These are phyloP conservation scores for Rhadinocentrus ornatus DNA, from an alignment of 2,797 vertebrate genomes.

Conservation along the genomic window DNA sequence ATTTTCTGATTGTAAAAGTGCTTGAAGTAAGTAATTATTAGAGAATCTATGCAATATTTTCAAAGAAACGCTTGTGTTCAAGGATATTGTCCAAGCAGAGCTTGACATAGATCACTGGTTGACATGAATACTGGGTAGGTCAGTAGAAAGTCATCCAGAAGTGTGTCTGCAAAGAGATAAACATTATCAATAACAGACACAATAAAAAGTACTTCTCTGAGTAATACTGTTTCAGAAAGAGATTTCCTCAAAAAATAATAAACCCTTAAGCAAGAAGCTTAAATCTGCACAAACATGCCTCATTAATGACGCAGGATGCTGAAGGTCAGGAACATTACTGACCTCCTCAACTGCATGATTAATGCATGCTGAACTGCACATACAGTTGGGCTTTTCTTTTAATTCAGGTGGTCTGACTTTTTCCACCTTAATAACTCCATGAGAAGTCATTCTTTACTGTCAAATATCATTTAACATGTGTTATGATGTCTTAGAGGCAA, in stretches of 20 bases:
- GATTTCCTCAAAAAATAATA: background rate
- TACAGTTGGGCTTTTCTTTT: constrained; percentile 22
- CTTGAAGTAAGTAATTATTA: background rate
- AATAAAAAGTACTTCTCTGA: background rate
- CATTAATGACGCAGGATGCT: constrained; percentile 29
- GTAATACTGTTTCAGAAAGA: background rate
- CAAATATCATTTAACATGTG: constrained; percentile 35
- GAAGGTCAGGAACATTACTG: constrained; percentile 16
- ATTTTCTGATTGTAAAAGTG: background rate
- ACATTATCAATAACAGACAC: constrained; percentile 1
- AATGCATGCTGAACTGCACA: constrained; percentile 35
- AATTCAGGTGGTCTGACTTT: constrained; percentile 15
- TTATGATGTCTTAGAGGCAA: constrained; percentile 26
- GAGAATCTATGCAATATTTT: constrained; percentile 10
- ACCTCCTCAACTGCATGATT: constrained; percentile 48
- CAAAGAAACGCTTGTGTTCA: constrained; percentile 41
- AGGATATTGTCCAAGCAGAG: constrained; percentile 98
- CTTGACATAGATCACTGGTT: constrained; percentile 94
- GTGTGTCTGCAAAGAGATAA: constrained; percentile 85
- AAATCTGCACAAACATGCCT: constrained; percentile 10
- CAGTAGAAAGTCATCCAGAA: constrained; percentile 96
- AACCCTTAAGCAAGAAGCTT: background rate
- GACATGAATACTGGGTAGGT: constrained; percentile 98
- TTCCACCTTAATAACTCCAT: constrained; percentile 30
- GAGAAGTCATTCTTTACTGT: constrained; percentile 23